A percentile compares a stretch with the other conserved stretches of the same genome.
Conservation (phyloP, 2,797 vertebrate genomes). For the Gambusia yucatana region DNA sequence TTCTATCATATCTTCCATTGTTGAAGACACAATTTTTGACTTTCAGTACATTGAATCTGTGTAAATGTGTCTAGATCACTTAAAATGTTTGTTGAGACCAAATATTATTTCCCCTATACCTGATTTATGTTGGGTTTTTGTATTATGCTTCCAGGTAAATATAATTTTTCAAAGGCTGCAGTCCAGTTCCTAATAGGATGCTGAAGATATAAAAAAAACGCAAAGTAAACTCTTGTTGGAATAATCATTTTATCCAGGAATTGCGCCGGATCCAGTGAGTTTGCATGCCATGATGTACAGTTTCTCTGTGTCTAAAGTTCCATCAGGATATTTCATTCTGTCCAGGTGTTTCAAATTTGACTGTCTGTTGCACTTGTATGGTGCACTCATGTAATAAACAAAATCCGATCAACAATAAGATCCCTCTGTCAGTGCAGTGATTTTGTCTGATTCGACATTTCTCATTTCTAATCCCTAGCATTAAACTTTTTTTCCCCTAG, state of each 20-base stretch:
- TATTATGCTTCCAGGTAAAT: constrained; percentile 30
- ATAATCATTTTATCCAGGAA: constrained; percentile 6
- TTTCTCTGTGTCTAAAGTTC: constrained; percentile 48
- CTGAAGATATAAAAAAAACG: constrained; percentile 44
- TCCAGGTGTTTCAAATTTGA: constrained; percentile 18
- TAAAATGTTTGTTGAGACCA: constrained; percentile 32
- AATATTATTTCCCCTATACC: constrained; percentile 14
- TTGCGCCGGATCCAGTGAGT: constrained; percentile 11
- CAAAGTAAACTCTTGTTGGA: constrained; percentile 18
- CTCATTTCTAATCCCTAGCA: background rate
- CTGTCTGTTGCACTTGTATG: constrained; percentile 48
- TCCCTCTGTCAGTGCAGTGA: constrained; percentile 51
- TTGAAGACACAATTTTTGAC: constrained; percentile 76
- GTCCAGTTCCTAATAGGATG: constrained; percentile 37
- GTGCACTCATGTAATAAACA: constrained; percentile 62
- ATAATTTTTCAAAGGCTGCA: constrained; percentile 25
- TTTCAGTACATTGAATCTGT: constrained; percentile 58
- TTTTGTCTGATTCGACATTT: background rate
- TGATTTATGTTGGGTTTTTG: constrained; percentile 25
- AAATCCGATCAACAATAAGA: constrained; percentile 7
- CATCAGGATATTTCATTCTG: constrained; percentile 49
- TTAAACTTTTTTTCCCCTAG: background rate
- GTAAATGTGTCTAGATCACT: constrained; percentile 65
- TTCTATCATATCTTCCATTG: constrained; percentile 71
- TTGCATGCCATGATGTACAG: constrained; percentile 32